Conservation (phyloP, 2,113 vertebrate species). For the Charina bottae region DNA sequence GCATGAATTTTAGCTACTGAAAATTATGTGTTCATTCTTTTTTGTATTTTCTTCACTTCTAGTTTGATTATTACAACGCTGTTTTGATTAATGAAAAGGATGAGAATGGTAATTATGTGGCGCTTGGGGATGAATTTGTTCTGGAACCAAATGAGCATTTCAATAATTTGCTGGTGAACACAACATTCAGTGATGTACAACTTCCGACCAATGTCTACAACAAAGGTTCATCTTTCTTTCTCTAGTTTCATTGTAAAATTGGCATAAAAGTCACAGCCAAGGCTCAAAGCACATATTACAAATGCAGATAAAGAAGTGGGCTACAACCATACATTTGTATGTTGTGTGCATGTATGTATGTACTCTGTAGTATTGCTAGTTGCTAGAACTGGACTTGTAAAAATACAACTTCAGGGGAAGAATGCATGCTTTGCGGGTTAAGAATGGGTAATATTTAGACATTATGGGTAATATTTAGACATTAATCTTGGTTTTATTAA, state of each 20-base stretch:
- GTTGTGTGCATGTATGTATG: not conserved
- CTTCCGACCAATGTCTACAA: slow-evolving; percentile 97
- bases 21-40: not conserved
- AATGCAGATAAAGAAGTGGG: not conserved
- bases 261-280: not conserved
- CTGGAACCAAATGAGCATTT: slow-evolving; percentile 91
- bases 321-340: too few species aligned
- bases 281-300: not conserved
- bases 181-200: slow-evolving; percentile 87
- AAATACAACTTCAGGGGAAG: not conserved
- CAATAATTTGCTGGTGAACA: slow-evolving; percentile 88
- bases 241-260: not conserved
- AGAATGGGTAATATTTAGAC: too few species aligned
- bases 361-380: not conserved
- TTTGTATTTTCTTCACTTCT: not conserved
- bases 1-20: not conserved
- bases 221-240: slow-evolving; percentile 78
- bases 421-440: not conserved
- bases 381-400: not conserved
- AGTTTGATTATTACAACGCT: slow-evolving; percentile 96
- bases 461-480: not conserved
- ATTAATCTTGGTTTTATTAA: not conserved
- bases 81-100: slow-evolving; percentile 87
- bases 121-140: slow-evolving; percentile 87
- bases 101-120: slow-evolving; percentile 80